Percentiles rank a stretch among this genome's conserved stretches.
Conservation (phyloP, 1,140 invertebrate genomes). For the Magallana gigas region DNA sequence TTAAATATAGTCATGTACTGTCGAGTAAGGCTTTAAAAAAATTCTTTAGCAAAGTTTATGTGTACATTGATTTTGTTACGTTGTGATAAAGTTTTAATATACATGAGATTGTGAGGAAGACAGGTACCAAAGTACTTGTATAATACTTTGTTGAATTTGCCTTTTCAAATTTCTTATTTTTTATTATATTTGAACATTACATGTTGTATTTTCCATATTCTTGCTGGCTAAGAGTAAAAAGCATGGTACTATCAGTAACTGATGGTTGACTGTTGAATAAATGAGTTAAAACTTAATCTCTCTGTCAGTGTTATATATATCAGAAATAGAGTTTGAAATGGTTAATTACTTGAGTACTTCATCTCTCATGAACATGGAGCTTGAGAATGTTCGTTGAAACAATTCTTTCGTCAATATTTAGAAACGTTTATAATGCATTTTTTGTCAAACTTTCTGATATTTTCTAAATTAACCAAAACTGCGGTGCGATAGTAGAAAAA, state of each 20-base stretch:
- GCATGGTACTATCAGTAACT: constrained; percentile 12
- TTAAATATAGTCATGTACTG: constrained; percentile 26
- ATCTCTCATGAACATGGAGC: too few relatives aligned
- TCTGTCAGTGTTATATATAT: too few relatives aligned
- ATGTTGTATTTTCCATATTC: constrained; percentile 31
- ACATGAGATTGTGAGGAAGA: not conserved
- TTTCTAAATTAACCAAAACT: too few relatives aligned
- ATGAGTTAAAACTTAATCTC: constrained; percentile 11
- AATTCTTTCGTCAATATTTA: too few relatives aligned
- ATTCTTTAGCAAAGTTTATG: constrained; percentile 24
- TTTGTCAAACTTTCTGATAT: too few relatives aligned
- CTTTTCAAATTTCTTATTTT: constrained; percentile 23
- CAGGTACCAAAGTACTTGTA: constrained; percentile 13
- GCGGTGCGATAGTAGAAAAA: too few relatives aligned
- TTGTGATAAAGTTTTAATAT: constrained; percentile 25
- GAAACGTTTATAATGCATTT: too few relatives aligned
- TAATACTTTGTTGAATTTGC: constrained; percentile 27
- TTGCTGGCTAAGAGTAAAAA: constrained; percentile 37
- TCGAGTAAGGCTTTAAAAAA: not conserved
- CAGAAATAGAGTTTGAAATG: too few relatives aligned
- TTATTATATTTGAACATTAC: constrained; percentile 33
- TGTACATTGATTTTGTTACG: constrained; percentile 10
- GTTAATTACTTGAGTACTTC: too few relatives aligned
- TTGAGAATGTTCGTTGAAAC: too few relatives aligned
- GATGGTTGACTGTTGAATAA: constrained; percentile 34